Base-by-base conservation (phyloP, 2,888 invertebrate genomes). In the Lithophane leautieri region DNA sequence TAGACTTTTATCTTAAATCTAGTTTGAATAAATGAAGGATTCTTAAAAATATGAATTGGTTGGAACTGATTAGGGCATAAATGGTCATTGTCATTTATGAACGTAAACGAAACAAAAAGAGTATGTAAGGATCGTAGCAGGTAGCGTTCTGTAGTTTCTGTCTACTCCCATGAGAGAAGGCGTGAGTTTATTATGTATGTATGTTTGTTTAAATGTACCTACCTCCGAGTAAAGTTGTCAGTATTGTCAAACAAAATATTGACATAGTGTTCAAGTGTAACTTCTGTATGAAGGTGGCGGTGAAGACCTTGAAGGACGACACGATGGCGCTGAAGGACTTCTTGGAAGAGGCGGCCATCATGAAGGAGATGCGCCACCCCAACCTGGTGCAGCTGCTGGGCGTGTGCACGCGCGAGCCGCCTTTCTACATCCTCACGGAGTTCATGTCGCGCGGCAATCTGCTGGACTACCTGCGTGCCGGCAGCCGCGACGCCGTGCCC, bases 291-390 rank as follows among this genome's bases (percentile, higher is more conserved):
- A 89, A 96, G 96, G 96, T 99, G 70, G 99, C 99, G 50, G 99
- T 99, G 19, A 99, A 99, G 96, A 99, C 99, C 0, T 97, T 99
- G 22, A 99, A 99, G 79, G 99, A 99, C 95, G 99, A 99, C 94
- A 99, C 99, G 34, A 99, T 99, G 99, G 99, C 99, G 19, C 97
- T 99, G 77, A 99, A 99, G 94, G 99, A 99, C 95, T 99, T 99
- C 95, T 97, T 99, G 70, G 99, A 99, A 92, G 99, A 99, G 95
- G 99, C 99, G 2, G 98, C 99, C 73, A 99, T 99, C 76, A 99
- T 99, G 99, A 99, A 99, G 94, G 99, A 99, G 96, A 99, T 99
- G 99, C 99, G 99, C 89, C 99, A 99, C 96, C 98, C 99, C 44
- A 99, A 99, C 97, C 97, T 99, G 89, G 99, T 99, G 83, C 99